A percentile compares a stretch with the other conserved stretches of the same genome.
phyloP scores from a whole-genome alignment of 2,113 vertebrate genomes.

The Eurystomus gularis region DNA sequence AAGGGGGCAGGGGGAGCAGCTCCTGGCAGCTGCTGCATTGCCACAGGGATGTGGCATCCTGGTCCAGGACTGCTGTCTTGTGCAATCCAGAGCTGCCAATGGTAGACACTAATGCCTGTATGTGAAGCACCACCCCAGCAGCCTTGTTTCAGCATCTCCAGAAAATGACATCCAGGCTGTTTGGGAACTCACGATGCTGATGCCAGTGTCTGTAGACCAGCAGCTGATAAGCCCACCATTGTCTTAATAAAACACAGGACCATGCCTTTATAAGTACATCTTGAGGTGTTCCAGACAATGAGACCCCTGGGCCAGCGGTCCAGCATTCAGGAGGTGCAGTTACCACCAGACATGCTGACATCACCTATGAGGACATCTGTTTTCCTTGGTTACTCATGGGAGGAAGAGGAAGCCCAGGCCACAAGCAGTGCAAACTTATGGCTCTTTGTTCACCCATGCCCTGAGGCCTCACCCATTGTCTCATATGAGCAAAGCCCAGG shows the following conservation, averaged over 20 bases:
- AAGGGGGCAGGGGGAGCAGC: rapidly evolving
- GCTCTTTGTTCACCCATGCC: rapidly evolving
- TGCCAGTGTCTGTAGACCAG: not conserved
- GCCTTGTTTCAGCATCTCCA: not conserved
- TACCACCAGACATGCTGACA: not conserved
- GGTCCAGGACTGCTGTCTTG: not conserved
- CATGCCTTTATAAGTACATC: not conserved
- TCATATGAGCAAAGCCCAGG: rapidly evolving
- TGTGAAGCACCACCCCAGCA: not conserved
- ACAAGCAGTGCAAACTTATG: rapidly evolving
- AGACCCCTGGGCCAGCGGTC: not conserved
- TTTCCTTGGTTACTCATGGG: not conserved
- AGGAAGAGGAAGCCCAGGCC: not conserved
- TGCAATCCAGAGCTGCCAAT: not conserved
- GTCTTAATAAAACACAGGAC: not conserved
- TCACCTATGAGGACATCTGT: not conserved
- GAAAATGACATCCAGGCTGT: not conserved
- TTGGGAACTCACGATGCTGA: not conserved
- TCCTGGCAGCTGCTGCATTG: not conserved
- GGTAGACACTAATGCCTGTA: not conserved
- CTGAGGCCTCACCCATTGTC: not conserved
- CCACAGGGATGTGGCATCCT: rapidly evolving
- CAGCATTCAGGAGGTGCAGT: not conserved
- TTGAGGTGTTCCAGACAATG: not conserved
- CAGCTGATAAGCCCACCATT: not conserved